Conservation (phyloP, 2,797 vertebrate genomes). For the Allobates femoralis region DNA sequence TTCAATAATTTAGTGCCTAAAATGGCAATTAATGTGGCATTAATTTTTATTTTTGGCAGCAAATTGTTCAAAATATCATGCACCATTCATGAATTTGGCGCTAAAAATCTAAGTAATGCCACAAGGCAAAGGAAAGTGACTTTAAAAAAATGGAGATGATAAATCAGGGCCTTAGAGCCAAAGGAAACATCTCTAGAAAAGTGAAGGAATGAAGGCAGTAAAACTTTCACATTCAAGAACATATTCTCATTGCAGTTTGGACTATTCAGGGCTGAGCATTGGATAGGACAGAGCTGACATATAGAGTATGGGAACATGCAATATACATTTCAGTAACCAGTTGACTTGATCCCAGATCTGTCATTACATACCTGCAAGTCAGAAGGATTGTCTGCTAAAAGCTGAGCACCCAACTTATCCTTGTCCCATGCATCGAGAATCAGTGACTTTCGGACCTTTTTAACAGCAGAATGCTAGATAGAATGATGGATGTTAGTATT, state of each 20-base stretch:
- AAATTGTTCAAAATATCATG: too few species aligned
- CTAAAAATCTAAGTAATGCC: too few species aligned
- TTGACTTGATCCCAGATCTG: too few species aligned
- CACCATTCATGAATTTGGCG: too few species aligned
- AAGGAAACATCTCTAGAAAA: neutral
- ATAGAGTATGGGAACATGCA: neutral
- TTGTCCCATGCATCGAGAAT: constrained; percentile 91
- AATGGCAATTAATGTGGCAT: too few species aligned
- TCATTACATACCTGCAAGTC: constrained; percentile 78
- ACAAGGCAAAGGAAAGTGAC: too few species aligned
- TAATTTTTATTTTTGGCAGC: too few species aligned
- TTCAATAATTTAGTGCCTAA: too few species aligned
- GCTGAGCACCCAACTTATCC: constrained; percentile 82
- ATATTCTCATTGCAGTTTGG: too few species aligned
- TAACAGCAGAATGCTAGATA: constrained; percentile 83
- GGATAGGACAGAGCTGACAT: neutral
- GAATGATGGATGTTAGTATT: constrained; percentile 32
- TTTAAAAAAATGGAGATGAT: too few species aligned
- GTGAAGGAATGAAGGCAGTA: neutral
- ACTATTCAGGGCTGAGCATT: neutral
- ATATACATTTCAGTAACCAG: neutral
- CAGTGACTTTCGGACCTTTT: constrained; percentile 96
- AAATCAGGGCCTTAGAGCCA: too few species aligned
- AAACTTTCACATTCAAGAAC: neutral
- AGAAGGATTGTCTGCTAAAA: constrained; percentile 83